These are phyloP conservation scores for Dicentrarchus labrax DNA, from an alignment of 2,113 vertebrate genomes.

Conservation along the genomic window DNA sequence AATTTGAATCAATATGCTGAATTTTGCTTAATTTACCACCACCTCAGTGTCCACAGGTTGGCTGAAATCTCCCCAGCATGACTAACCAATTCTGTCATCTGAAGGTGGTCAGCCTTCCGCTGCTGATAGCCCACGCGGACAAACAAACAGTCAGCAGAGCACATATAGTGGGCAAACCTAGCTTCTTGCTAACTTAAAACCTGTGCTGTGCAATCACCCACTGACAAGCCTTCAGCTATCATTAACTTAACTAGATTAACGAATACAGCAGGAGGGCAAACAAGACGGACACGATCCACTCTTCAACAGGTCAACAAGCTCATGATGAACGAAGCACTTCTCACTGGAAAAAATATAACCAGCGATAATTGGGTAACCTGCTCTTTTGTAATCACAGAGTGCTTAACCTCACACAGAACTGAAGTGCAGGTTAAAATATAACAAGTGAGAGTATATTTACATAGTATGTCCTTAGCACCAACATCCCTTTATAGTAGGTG, in stretches of 20 bases:
- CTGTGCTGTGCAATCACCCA: slow-evolving; percentile 31
- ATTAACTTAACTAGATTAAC: slow-evolving; percentile 6
- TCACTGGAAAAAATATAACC: background rate
- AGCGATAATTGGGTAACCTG: background rate
- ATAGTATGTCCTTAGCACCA: background rate
- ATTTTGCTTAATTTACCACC: no score
- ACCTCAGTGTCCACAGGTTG: background rate
- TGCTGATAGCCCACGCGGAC: background rate
- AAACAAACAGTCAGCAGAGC: background rate
- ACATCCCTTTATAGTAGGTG: background rate
- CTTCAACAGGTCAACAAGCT: background rate
- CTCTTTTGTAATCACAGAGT: background rate
- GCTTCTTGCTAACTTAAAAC: slow-evolving; percentile 19
- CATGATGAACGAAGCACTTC: background rate
- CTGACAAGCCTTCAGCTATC: slow-evolving; percentile 1
- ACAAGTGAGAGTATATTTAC: background rate
- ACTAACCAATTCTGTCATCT: slow-evolving; percentile 12
- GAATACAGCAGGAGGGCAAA: slow-evolving; percentile 10
- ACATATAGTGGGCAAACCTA: slow-evolving; percentile 1
- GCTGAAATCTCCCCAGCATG: slow-evolving; percentile 6
- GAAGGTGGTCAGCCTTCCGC: background rate
- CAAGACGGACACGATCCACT: background rate
- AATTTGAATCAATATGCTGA: background rate
- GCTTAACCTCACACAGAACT: background rate
- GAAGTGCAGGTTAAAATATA: slow-evolving; percentile 1